These are phyloP conservation scores for Hydraecia micacea DNA, from an alignment of 2,888 invertebrate genomes.

Conservation along the genomic window DNA sequence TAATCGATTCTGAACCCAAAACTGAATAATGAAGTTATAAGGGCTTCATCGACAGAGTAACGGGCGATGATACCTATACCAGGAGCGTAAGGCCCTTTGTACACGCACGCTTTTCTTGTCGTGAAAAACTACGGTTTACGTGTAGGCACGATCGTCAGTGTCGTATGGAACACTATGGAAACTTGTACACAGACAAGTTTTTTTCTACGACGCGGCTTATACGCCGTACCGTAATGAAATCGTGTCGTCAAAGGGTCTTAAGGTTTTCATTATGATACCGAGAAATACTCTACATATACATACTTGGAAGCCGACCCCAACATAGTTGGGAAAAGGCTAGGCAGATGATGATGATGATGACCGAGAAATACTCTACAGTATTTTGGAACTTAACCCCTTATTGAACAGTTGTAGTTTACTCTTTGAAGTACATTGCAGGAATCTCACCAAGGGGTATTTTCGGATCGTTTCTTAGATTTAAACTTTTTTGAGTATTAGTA, in stretches of 20 bases:
- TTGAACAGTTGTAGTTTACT: too few relatives aligned
- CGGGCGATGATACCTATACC: background rate
- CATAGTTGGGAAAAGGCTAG: too few relatives aligned
- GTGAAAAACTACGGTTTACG: background rate
- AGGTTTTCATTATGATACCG: background rate
- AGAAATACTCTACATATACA: too few relatives aligned
- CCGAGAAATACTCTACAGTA: background rate
- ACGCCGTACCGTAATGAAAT: background rate
- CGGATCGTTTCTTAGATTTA: background rate
- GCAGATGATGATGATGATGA: too few relatives aligned
- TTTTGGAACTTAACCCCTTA: background rate
- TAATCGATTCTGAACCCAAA: background rate
- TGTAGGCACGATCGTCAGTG: background rate
- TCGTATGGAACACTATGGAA: background rate
- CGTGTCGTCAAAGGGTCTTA: background rate
- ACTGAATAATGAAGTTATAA: background rate
- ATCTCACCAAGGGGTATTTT: background rate
- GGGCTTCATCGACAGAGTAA: background rate
- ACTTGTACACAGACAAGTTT: background rate
- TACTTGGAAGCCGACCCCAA: too few relatives aligned
- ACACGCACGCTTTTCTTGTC: background rate
- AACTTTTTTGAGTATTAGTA: too few relatives aligned
- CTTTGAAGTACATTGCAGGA: background rate
- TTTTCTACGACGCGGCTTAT: too few relatives aligned
- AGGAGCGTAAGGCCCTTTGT: background rate